phyloP scores from a whole-genome alignment of 2,888 invertebrate genomes.

The Apodemia hepburni region DNA sequence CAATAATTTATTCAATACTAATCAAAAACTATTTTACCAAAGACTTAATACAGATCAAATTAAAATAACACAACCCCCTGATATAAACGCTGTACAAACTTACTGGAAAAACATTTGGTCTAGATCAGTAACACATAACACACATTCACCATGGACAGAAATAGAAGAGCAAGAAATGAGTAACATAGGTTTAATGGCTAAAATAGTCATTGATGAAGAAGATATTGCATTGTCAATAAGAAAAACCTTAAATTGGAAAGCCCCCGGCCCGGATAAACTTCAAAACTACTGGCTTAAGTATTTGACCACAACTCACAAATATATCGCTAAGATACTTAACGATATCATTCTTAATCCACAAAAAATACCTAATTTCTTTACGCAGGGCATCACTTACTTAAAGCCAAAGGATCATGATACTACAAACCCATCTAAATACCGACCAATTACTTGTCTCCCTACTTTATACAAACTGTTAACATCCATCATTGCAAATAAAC shows the following conservation, averaged over 20 bases:
- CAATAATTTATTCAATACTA: too few species aligned
- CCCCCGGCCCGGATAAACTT: too few species aligned
- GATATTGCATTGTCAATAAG: constrained; percentile 16
- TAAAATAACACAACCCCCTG: constrained; percentile 2
- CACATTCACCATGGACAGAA: constrained; percentile 15
- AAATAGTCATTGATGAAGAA: constrained; percentile 17
- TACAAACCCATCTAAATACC: constrained; percentile 36
- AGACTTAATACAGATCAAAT: neutral
- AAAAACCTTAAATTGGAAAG: too few species aligned
- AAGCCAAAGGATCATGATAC: constrained; percentile 21
- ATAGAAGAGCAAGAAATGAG: constrained; percentile 11
- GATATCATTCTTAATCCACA: constrained; percentile 17
- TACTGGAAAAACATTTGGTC: constrained; percentile 20
- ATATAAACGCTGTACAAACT: constrained; percentile 16
- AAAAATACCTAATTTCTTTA: constrained; percentile 20
- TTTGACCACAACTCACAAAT: constrained; percentile 16
- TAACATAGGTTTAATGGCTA: constrained; percentile 11
- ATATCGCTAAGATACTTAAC: constrained; percentile 18
- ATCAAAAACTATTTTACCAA: constrained; percentile 1
- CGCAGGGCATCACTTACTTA: constrained; percentile 21
- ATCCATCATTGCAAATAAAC: constrained; percentile 19
- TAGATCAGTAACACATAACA: constrained; percentile 15
- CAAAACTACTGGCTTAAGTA: constrained; percentile 25
- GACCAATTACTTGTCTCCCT: constrained; percentile 28
- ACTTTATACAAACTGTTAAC: constrained; percentile 19